These are phyloP conservation scores for Pseudolaguvia tuberculata DNA, from an alignment of 2,113 vertebrate genomes.

Conservation along the genomic window DNA sequence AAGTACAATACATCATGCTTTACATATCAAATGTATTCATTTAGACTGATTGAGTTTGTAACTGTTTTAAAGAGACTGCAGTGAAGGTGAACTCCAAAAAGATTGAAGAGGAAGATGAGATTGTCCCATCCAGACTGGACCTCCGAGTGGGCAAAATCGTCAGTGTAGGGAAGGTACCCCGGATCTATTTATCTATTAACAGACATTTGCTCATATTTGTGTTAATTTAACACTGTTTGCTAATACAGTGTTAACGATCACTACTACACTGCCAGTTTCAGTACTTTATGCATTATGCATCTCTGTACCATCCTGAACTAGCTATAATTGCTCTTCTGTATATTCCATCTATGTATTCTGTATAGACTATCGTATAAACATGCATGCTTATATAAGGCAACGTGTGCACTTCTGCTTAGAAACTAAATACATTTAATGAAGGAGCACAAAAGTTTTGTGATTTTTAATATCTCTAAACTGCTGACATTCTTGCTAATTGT, in stretches of 20 bases:
- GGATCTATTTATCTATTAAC: not conserved
- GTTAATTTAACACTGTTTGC: not conserved
- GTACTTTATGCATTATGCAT: too few species aligned
- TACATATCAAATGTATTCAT: not conserved
- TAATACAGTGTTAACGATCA: too few species aligned
- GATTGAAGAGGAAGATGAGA: constrained; percentile 69
- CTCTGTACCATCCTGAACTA: too few species aligned
- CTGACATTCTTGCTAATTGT: not conserved
- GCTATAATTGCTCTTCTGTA: too few species aligned
- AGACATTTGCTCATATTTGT: not conserved
- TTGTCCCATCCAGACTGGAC: constrained; percentile 85
- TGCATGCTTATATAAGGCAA: too few species aligned
- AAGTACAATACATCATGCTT: constrained; percentile 51
- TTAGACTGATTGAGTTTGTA: not conserved
- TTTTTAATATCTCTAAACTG: not conserved
- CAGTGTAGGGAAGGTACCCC: constrained; percentile 82
- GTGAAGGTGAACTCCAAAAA: constrained; percentile 74
- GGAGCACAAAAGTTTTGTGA: not conserved
- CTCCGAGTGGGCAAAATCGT: constrained; percentile 89
- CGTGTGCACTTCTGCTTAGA: too few species aligned
- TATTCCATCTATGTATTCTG: too few species aligned
- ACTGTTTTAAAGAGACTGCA: constrained; percentile 67
- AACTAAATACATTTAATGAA: not conserved
- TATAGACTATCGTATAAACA: too few species aligned
- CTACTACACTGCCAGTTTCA: too few species aligned